Evolutionary conservation across 1,140 invertebrate species (phyloP).

Genomic region (Leptopilina boulardi): DNA sequence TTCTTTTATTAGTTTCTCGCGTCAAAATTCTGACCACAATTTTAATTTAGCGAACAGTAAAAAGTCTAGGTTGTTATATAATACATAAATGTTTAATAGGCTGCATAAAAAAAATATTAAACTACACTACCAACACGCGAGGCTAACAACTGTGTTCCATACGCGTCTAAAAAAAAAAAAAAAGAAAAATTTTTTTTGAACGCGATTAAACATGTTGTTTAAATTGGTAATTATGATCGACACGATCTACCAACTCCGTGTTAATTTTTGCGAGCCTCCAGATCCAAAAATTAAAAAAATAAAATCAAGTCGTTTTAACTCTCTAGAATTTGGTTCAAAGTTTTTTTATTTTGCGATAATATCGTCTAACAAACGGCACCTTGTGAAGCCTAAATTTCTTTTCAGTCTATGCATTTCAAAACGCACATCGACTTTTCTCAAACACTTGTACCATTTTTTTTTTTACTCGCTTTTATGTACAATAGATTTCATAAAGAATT

Average conservation of each 20-base stretch:
- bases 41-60: slow-evolving; percentile 59
- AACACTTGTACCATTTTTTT: too few relatives aligned
- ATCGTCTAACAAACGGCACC: neutral
- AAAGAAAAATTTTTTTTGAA: too few relatives aligned
- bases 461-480: neutral
- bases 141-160: slow-evolving; percentile 57
- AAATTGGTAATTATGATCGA: slow-evolving; percentile 23
- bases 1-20: slow-evolving; percentile 62
- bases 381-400: neutral
- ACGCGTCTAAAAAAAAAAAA: slow-evolving; percentile 40
- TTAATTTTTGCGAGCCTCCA: slow-evolving; percentile 51
- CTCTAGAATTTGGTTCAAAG: slow-evolving; percentile 11
- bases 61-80: slow-evolving; percentile 59
- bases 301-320: slow-evolving; percentile 18
- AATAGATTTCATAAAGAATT: neutral
- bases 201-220: slow-evolving; percentile 34
- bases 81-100: slow-evolving; percentile 61
- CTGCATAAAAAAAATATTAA: slow-evolving; percentile 61
- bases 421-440: neutral
- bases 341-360: neutral
- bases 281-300: slow-evolving; percentile 34
- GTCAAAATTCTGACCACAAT: slow-evolving; percentile 52
- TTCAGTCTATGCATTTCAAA: neutral
- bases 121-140: slow-evolving; percentile 58
- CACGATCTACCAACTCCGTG: slow-evolving; percentile 46